Base-by-base conservation (phyloP, 2,113 vertebrate species). In the Neotragus pygmaeus region DNA sequence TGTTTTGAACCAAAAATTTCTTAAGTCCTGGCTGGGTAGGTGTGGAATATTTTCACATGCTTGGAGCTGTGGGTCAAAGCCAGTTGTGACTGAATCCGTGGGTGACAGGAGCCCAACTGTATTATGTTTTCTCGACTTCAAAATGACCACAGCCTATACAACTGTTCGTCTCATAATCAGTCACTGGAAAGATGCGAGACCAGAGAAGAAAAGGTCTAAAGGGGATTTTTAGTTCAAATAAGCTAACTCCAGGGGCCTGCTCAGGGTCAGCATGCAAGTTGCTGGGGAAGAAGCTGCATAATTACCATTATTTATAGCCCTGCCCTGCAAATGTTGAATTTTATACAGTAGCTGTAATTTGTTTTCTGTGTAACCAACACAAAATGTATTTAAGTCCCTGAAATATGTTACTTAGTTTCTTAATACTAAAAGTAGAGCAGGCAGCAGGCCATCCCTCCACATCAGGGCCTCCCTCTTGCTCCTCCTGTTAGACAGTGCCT, bases 151-250 rank as follows among this genome's bases (percentile, higher is more conserved):
- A 14, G 30, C 85, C 28, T 49, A 15, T 51, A 43, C 6, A 21
- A 30, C 53, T 25, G 17, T 66, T 82, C 60, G 25, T 86, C 64
- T 91, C 58, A 36, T 87, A 27, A 89, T 92, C 88, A 39, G 58
- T 92, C 88, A 55, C 62, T 83, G 0, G 2, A 60, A 75, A 73
- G 90, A 96, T 78, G 62, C 0, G 3, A 17, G 55, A 92, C 33
- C 53, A 86, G 25, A 86, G 62, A 95, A 93, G 45, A 92, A 47
- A 93, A 88, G 51, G 3, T 78, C 49, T 92, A 53, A 87, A 60
- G 49, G 86, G 86, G 28, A 49, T 33, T 94, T 96, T 91, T 93
- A 53, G 70, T 95, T 95, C 64, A 70, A 91, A 78, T 82, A 64
- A 10, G 13, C 21, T 80, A 53, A n/a, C 70, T 86, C 90, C n/a